Evolutionary conservation across 2,113 vertebrate species (phyloP).

Genomic region (Chamaetylas fuelleborni): DNA sequence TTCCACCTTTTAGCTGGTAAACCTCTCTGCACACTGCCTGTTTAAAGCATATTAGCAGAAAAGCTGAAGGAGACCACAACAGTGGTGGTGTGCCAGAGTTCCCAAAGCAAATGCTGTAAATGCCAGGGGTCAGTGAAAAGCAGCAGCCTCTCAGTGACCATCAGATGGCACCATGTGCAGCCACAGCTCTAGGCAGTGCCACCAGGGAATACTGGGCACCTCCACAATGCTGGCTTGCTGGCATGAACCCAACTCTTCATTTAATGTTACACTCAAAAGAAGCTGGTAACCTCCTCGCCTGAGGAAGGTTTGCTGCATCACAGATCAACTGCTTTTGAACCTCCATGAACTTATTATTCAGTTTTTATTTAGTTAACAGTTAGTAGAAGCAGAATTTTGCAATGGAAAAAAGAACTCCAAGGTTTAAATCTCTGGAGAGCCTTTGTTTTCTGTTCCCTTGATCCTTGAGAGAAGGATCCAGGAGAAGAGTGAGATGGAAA

Average conservation of each 20-base stretch:
- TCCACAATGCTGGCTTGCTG: not conserved
- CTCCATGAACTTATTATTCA: not conserved
- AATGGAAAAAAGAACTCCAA: not conserved
- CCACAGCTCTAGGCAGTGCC: not conserved
- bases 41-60: slow-evolving; percentile 39
- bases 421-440: not conserved
- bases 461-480: not conserved
- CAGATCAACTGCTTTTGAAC: not conserved
- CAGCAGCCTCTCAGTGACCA: not conserved
- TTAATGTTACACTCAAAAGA: not conserved
- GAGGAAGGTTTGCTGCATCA: not conserved
- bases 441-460: not conserved
- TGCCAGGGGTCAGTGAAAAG: not conserved
- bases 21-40: slow-evolving; percentile 92
- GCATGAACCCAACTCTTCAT: not conserved
- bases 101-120: not conserved
- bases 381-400: not conserved
- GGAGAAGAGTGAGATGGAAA: not conserved
- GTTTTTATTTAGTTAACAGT: not conserved
- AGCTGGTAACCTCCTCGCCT: not conserved
- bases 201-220: not conserved
- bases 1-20: slow-evolving; percentile 95
- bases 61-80: not conserved
- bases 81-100: not conserved
- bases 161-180: not conserved